These are phyloP conservation scores for Dendronephthya gigantea DNA, from an alignment of 64 coral and sea anemone genomes.

Conservation along the genomic window DNA sequence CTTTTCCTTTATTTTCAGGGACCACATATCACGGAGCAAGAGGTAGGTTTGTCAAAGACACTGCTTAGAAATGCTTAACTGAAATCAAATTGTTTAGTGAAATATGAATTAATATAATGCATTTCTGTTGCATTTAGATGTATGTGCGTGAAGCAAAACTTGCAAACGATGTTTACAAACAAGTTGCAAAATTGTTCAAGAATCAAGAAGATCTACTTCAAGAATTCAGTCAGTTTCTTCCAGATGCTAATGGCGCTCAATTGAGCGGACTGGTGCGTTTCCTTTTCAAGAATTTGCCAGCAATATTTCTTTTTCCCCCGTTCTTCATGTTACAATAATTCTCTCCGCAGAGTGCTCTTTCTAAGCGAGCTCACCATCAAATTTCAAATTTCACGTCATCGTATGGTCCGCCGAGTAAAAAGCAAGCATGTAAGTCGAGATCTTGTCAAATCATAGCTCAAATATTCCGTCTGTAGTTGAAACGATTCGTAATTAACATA, in stretches of 20 bases:
- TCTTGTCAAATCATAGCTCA: too few relatives aligned
- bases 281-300: not conserved
- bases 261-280: not conserved
- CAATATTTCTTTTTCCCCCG: not conserved
- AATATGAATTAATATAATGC: not conserved
- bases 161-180: slow-evolving; percentile 94
- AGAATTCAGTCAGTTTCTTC: slow-evolving; percentile 96
- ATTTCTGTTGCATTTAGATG: slow-evolving; percentile 45
- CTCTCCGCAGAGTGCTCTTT: slow-evolving; percentile 41
- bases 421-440: slow-evolving; percentile 55
- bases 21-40: slow-evolving; percentile 86
- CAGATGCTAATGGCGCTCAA: slow-evolving; percentile 86
- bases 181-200: slow-evolving; percentile 94
- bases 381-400: not conserved
- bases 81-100: too few relatives aligned
- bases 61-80: not conserved
- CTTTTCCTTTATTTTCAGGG: slow-evolving; percentile 61
- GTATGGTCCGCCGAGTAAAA: slow-evolving; percentile 61
- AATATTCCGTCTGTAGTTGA: not conserved
- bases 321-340: not conserved
- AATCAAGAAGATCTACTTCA: slow-evolving; percentile 93
- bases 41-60: slow-evolving; percentile 35
- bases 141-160: slow-evolving; percentile 88
- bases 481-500: not conserved
- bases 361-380: slow-evolving; percentile 24